Evolutionary conservation across 2,888 invertebrate species (phyloP).

Genomic region (Ormyrus rosae): DNA sequence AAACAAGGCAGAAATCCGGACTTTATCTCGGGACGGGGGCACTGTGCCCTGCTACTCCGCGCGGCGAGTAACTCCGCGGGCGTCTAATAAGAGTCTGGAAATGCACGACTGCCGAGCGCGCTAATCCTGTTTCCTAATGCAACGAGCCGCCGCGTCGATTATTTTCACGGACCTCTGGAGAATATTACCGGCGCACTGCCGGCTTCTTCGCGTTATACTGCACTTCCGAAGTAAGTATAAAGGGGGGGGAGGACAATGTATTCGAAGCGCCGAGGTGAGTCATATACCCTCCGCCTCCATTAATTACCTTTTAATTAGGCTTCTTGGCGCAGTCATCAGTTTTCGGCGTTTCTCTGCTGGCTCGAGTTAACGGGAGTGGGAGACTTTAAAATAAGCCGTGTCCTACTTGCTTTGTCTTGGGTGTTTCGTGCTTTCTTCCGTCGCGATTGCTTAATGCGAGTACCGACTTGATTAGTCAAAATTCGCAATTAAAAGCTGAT

Average conservation of each 20-base stretch:
- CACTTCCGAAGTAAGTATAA: not conserved
- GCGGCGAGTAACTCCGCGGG: not conserved
- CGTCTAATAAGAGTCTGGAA: not conserved
- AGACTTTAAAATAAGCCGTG: too few species aligned
- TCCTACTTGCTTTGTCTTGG: too few species aligned
- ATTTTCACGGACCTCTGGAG: constrained; percentile 9
- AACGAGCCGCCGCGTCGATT: constrained; percentile 23
- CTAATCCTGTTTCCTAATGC: constrained; percentile 25
- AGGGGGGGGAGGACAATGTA: constrained; percentile 18
- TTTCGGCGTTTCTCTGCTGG: constrained; percentile 14
- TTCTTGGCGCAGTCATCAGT: constrained; percentile 46
- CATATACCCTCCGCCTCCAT: not conserved
- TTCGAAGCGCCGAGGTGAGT: constrained; percentile 13
- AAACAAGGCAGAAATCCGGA: constrained; percentile 18
- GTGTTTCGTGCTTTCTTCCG: too few species aligned
- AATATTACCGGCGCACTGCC: constrained; percentile 6
- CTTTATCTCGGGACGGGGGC: not conserved
- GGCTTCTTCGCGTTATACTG: not conserved
- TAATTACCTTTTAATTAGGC: constrained; percentile 52
- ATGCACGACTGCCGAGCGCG: not conserved
- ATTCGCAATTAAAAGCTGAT: too few species aligned
- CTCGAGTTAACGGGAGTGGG: too few species aligned
- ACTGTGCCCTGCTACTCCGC: too few species aligned
- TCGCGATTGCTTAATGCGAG: too few species aligned
- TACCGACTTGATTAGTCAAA: too few species aligned